Conservation (phyloP, 2,113 vertebrate genomes). For the Plotosus lineatus region DNA sequence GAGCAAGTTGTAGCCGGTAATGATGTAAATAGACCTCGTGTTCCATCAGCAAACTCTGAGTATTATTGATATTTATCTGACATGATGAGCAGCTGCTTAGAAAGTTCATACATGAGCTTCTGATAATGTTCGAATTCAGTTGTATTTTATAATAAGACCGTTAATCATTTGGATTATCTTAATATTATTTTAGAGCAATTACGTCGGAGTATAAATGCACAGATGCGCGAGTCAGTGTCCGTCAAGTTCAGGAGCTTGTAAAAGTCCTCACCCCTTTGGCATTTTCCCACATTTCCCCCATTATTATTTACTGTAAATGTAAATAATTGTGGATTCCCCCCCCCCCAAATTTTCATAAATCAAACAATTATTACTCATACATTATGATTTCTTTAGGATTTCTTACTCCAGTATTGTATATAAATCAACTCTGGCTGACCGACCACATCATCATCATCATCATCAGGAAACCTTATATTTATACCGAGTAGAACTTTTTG, state of each 20-base stretch:
- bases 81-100: not conserved
- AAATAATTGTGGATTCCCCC: too few species aligned
- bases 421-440: not conserved
- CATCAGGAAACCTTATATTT: not conserved
- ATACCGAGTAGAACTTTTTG: not conserved
- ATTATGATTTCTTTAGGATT: not conserved
- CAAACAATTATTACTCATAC: not conserved
- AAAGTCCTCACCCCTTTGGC: too few species aligned
- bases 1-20: not conserved
- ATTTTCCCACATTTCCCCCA: too few species aligned
- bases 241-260: too few species aligned
- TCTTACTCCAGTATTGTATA: not conserved
- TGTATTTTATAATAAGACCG: not conserved
- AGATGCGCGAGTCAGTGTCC: not conserved
- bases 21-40: not conserved
- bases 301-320: too few species aligned
- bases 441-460: not conserved
- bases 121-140: not conserved
- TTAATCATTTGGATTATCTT: not conserved
- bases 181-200: not conserved
- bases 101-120: not conserved
- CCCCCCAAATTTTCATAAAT: too few species aligned
- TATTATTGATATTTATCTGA: not conserved
- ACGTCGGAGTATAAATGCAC: too few species aligned
- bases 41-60: slow-evolving; percentile 3